A percentile compares a stretch with the other conserved stretches of the same genome.
phyloP scores from a whole-genome alignment of 1,140 invertebrate genomes.

The Aphelinus atriplicis region DNA sequence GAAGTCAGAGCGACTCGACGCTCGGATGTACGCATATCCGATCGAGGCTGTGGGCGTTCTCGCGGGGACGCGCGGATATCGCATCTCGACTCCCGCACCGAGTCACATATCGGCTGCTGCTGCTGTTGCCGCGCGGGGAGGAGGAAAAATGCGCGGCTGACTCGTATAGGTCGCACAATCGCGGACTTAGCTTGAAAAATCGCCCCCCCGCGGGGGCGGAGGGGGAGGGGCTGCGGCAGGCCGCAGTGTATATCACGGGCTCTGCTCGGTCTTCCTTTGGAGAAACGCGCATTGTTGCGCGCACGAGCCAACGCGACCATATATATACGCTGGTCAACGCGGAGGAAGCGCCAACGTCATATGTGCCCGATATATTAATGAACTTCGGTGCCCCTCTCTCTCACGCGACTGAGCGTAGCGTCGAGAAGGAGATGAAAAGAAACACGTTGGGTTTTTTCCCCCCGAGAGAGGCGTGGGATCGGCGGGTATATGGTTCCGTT shows the following conservation, averaged over 20 bases:
- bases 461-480: too few species aligned
- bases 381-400: background rate
- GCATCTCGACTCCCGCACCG: background rate
- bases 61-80: background rate
- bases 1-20: too few species aligned
- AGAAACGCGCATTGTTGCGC: background rate
- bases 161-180: conserved; percentile 7
- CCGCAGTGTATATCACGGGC: background rate
- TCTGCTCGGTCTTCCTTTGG: background rate
- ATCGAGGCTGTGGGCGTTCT: background rate
- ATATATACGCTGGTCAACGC: too few species aligned
- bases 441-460: too few species aligned
- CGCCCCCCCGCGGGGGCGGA: background rate
- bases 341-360: background rate
- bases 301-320: background rate
- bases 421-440: too few species aligned
- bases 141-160: background rate
- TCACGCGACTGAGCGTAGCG: too few species aligned
- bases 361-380: conserved; percentile 29
- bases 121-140: too few species aligned
- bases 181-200: conserved; percentile 39
- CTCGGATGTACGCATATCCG: too few species aligned
- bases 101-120: background rate
- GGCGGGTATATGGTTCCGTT: background rate
- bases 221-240: too few species aligned